These are phyloP conservation scores for Zonitis immaculata DNA, from an alignment of 2,888 invertebrate genomes.

Conservation along the genomic window DNA sequence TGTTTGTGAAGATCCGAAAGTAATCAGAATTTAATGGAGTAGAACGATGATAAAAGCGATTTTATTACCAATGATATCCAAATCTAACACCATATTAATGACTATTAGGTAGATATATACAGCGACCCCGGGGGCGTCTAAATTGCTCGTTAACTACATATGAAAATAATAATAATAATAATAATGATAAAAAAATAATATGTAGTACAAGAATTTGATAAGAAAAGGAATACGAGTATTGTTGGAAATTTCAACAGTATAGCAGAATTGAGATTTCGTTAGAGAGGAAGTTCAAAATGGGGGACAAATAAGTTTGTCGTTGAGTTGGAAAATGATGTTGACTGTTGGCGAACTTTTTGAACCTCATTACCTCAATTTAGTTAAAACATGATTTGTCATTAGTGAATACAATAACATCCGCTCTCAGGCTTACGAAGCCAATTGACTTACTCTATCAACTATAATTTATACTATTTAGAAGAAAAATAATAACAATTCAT, in stretches of 20 bases:
- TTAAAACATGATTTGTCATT: conserved; percentile 47
- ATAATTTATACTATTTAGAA: conserved; percentile 14
- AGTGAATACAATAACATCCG: conserved; percentile 39
- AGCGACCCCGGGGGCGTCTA: neutral
- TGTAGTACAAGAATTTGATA: too few relatives aligned
- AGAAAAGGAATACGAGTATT: too few relatives aligned
- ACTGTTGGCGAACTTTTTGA: conserved; percentile 37
- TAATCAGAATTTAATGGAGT: conserved; percentile 40
- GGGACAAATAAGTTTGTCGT: conserved; percentile 23
- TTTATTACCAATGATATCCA: conserved; percentile 36
- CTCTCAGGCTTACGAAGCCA: conserved; percentile 46
- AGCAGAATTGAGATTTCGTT: too few relatives aligned
- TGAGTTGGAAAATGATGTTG: conserved; percentile 31
- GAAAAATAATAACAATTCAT: too few relatives aligned
- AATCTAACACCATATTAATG: conserved; percentile 18
- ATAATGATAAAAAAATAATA: too few relatives aligned
- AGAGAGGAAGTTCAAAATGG: too few relatives aligned
- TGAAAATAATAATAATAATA: neutral
- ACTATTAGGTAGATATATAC: too few relatives aligned
- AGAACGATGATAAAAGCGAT: conserved; percentile 42
- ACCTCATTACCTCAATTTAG: conserved; percentile 47
- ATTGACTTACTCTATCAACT: conserved; percentile 41
- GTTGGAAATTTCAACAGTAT: too few relatives aligned
- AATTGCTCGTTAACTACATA: neutral
- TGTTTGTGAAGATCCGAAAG: conserved; percentile 34